Evolutionary conservation across 2,113 vertebrate species (phyloP).

Genomic region (Cinclus mexicanus): DNA sequence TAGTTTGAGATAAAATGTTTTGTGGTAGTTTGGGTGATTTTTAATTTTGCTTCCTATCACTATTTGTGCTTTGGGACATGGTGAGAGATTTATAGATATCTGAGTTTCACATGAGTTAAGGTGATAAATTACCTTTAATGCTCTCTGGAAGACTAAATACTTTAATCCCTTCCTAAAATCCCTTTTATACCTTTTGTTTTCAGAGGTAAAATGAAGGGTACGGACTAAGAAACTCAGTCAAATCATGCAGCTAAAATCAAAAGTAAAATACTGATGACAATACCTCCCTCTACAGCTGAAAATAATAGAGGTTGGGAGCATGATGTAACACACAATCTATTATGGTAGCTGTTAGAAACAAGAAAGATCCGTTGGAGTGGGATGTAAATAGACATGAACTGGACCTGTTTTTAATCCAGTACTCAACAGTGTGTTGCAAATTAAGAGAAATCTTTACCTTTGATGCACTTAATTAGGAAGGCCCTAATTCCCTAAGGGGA

Average conservation of each 20-base stretch:
- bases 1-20: neutral
- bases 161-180: slow-evolving; percentile 29
- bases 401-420: neutral
- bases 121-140: slow-evolving; percentile 1
- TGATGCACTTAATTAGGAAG: neutral
- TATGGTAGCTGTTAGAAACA: neutral
- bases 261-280: neutral
- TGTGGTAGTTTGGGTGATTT: neutral
- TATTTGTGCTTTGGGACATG: neutral
- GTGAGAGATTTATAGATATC: slow-evolving; percentile 17
- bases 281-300: neutral
- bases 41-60: neutral
- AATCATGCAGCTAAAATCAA: neutral
- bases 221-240: neutral
- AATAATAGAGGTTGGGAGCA: neutral
- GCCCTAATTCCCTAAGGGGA: too few species aligned
- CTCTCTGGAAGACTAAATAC: slow-evolving; percentile 21
- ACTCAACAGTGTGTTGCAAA: neutral
- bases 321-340: neutral
- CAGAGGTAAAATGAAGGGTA: neutral
- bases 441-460: neutral
- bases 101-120: slow-evolving; percentile 17
- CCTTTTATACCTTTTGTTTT: neutral
- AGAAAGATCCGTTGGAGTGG: neutral
- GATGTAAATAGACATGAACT: neutral